Base-by-base conservation (phyloP, 1,140 invertebrate genomes). In the Tenebrio molitor region DNA sequence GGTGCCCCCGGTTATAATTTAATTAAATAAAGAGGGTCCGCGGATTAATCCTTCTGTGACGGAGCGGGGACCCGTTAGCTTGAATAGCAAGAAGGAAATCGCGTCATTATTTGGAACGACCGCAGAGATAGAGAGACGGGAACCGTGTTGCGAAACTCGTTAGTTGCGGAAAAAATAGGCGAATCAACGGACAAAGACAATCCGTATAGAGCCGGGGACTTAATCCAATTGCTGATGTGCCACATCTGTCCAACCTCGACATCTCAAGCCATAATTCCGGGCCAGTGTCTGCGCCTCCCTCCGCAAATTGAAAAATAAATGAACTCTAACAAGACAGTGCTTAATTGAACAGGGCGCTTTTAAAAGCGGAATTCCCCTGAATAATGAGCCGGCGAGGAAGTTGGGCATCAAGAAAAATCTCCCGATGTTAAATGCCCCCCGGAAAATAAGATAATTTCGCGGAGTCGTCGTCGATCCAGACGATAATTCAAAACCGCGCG, bases 181-280 rank as follows among this genome's bases (percentile, higher is more conserved):
- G 46, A 70, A 70, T 70, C 68, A 70, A 65, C 53, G 58, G 53
- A 71, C 53, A 71, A 71, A 71, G 69, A 71, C 69, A 71, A 71
- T 71, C 69, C 58, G 53, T 63, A 53, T 71, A 71, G 50, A 71
- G 69, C 69, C 29, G 63, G 63, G 41, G 39, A 71, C 69, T 71
- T 71, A 71, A 71, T 71, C 58, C 69, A 71, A 71, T 71, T 71
- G 50, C 69, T 71, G 69, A 71, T 71, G 53, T 71, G 58, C 58
- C 69, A 63, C 25, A 58, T 41, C 68, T 70, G 68, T 58, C 50
- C 50, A 29, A 58, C n/a, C 58, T 70, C 68, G 68, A 70, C 68
- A 42, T 70, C 53, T 34, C 68, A 12, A 33, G 68, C 68, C 68
- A 53, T 58, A 58, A 58, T 58, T 58, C 50, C 50, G 23, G 50